phyloP scores from a whole-genome alignment of 2,888 invertebrate genomes.

The Caenorhabditis uteleia region DNA sequence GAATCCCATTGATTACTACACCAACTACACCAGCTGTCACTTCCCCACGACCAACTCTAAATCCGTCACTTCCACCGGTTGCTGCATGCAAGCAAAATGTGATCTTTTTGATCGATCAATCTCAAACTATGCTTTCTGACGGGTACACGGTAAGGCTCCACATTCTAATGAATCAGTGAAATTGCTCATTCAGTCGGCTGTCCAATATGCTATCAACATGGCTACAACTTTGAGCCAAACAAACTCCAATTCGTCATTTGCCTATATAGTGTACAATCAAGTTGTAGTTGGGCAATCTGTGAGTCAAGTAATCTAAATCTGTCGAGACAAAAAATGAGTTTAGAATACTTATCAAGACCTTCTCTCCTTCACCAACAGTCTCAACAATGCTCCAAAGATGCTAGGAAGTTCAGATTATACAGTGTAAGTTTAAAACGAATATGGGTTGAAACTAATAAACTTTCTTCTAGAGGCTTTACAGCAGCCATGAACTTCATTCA shows the following conservation, averaged over 20 bases:
- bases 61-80: slow-evolving; percentile 15
- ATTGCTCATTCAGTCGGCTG: slow-evolving; percentile 9
- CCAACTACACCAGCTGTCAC: slow-evolving; percentile 2
- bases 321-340: too few relatives aligned
- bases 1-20: slow-evolving; percentile 23
- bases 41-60: slow-evolving; percentile 3
- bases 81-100: slow-evolving; percentile 17
- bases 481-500: slow-evolving; percentile 24
- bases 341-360: slow-evolving; percentile 9
- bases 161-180: background rate
- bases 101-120: slow-evolving; percentile 37
- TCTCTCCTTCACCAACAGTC: background rate
- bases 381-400: slow-evolving; percentile 9
- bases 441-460: background rate
- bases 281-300: slow-evolving; percentile 21
- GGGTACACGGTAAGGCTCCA: slow-evolving; percentile 10
- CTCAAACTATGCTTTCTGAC: slow-evolving; percentile 17
- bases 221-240: slow-evolving; percentile 6
- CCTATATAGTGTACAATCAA: slow-evolving; percentile 26
- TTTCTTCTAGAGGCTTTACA: slow-evolving; percentile 21
- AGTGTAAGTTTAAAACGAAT: slow-evolving; percentile 17
- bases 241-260: slow-evolving; percentile 21
- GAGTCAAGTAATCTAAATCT: too few relatives aligned
- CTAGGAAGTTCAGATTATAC: slow-evolving; percentile 9
- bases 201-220: slow-evolving; percentile 13